phyloP scores from a whole-genome alignment of 1,140 invertebrate species.

The Polypedilum pembai region DNA sequence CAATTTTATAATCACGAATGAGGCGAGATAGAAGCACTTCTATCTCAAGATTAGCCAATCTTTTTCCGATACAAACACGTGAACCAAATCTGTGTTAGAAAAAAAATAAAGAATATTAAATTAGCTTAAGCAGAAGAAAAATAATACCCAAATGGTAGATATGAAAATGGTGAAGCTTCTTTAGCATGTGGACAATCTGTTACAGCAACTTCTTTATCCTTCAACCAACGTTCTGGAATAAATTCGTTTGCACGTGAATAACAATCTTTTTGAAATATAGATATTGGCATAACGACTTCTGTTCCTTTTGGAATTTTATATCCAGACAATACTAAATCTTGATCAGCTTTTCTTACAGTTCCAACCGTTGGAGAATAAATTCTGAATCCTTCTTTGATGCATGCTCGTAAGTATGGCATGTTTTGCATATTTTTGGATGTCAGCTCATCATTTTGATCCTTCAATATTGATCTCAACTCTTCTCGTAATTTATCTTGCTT shows the following conservation, averaged over 20 bases:
- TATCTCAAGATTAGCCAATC: constrained; percentile 65
- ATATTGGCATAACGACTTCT: constrained; percentile 45
- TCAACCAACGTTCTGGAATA: constrained; percentile 53
- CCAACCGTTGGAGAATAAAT: constrained; percentile 48
- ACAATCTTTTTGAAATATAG: constrained; percentile 44
- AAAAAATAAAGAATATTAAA: too few species aligned
- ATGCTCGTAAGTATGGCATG: constrained; percentile 55
- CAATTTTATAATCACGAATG: constrained; percentile 49
- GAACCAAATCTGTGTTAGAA: constrained; percentile 38
- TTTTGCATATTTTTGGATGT: constrained; percentile 48
- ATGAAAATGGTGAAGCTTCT: constrained; percentile 50
- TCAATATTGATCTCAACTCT: constrained; percentile 51
- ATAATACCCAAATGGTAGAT: constrained; percentile 49
- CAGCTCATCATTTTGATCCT: constrained; percentile 44
- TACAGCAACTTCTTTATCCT: constrained; percentile 24
- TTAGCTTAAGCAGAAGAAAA: too few species aligned
- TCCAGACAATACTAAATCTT: constrained; percentile 50
- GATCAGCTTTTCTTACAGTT: constrained; percentile 45
- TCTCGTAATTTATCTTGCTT: constrained; percentile 58
- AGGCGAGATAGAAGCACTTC: constrained; percentile 55
- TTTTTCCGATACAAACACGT: constrained; percentile 49
- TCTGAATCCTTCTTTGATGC: constrained; percentile 56
- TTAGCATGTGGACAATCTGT: constrained; percentile 40
- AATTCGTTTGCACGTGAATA: constrained; percentile 46
- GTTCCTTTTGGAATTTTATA: constrained; percentile 51